A percentile compares a stretch with the other conserved stretches of the same genome.
These are phyloP conservation scores for Magallana angulata DNA, from an alignment of 1,140 invertebrate genomes.

Conservation along the genomic window DNA sequence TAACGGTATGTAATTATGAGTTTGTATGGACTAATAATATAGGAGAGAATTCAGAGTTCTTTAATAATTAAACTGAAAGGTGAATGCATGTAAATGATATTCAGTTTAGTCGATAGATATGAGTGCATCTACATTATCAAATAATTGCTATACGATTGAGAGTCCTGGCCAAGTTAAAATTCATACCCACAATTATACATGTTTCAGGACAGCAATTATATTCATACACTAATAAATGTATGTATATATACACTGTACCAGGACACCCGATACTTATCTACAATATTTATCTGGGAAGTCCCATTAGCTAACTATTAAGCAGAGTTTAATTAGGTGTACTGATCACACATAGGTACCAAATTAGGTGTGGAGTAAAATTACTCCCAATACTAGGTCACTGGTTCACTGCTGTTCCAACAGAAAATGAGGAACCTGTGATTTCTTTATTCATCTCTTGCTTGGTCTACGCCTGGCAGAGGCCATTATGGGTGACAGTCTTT, in stretches of 20 bases:
- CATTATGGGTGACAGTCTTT: slow-evolving; percentile 19
- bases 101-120: not conserved
- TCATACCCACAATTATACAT: not conserved
- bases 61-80: too few relatives aligned
- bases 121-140: slow-evolving; percentile 1
- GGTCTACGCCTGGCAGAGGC: not conserved
- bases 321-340: slow-evolving; percentile 26
- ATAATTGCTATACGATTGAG: slow-evolving; percentile 1
- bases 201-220: not conserved
- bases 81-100: slow-evolving; percentile 83
- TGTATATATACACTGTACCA: not conserved
- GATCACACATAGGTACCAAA: slow-evolving; percentile 22
- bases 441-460: not conserved
- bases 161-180: slow-evolving; percentile 4
- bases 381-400: not conserved
- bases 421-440: not conserved
- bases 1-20: too few relatives aligned
- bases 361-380: slow-evolving; percentile 20
- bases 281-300: not conserved
- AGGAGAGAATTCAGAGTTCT: too few relatives aligned
- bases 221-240: too few relatives aligned
- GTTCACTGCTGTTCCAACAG: not conserved
- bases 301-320: slow-evolving; percentile 26
- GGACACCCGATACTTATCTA: not conserved
- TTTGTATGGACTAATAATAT: too few relatives aligned